Evolutionary conservation across 2,797 vertebrate species (phyloP), one percentile per base, ranked within the genome.

Genomic region (Streptopelia turtur): DNA sequence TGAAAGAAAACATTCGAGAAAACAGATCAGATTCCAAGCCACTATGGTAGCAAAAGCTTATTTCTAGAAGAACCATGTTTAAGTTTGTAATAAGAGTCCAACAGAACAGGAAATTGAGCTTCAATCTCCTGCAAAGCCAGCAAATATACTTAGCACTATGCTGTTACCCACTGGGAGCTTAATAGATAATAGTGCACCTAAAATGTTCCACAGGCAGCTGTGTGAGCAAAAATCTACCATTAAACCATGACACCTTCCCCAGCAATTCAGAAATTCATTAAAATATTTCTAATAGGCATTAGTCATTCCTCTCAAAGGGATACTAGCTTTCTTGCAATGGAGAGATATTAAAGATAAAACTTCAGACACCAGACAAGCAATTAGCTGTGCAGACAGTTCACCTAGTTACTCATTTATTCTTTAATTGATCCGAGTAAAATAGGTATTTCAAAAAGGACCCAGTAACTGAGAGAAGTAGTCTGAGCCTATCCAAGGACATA

Each of bases 251-350:
- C 45, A 95, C 66, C 37, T 95, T 87, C 83, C 20, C 35, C 14
- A 89, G 70, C 77, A 94, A 94, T 82, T 84, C 74, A 91, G 41
- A 91, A 93, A 82, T 91, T 92, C 74, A 95, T 96, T 95, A 94
- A 89, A 94, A 80, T 83, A 81, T 75, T 94, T 88, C 60, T 93
- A 81, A 89, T 82, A 91, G 59, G 8, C n/a, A 72, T 95, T 94
- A 90, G 47, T 91, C 59, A 81, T 71, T 50, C 23, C 65, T 83
- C 92, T 94, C 87, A 88, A 81, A 94, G 70, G 82, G 43, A 81
- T 79, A 78, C 30, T 53, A 80, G 24, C n/a, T 65, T 88, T 93
- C 82, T 71, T 69, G 13, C 55, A 72, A 33, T 49, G 35, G 64
- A 75, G 68, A 92, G 30, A 64, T 70, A 94, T 77, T 93, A 83